Conservation (phyloP, 2,113 vertebrate species). For the Microcebus murinus region DNA sequence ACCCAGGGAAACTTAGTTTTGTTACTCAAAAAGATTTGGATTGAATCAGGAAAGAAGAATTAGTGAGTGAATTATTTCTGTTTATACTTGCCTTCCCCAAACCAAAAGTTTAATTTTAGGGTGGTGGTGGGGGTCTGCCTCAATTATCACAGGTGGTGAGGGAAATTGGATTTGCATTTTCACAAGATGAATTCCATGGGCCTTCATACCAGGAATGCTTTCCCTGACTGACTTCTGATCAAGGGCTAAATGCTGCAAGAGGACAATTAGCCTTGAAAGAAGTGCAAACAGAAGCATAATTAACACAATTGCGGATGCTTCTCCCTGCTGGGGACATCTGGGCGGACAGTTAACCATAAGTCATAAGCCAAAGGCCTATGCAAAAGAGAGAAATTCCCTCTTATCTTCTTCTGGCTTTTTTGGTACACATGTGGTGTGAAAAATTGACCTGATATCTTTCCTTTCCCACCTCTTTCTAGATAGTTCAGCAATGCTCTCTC, state of each 20-base stretch:
- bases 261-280: constrained; percentile 51
- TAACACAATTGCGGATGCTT: neutral
- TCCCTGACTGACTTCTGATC: neutral
- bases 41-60: neutral
- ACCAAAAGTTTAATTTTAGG: neutral
- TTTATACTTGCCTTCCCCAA: neutral
- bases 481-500: neutral
- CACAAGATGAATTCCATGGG: neutral
- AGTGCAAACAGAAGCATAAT: neutral
- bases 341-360: neutral
- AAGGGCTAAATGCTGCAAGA: neutral
- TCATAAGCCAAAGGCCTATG: neutral
- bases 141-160: neutral
- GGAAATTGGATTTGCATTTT: constrained; percentile 13
- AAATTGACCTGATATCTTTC: neutral
- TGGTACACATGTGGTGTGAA: accelerated
- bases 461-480: neutral
- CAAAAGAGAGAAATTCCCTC: no score
- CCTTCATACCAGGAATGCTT: constrained; percentile 9
- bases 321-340: constrained; percentile 52
- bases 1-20: neutral
- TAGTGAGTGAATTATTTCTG: neutral
- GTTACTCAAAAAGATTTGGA: neutral
- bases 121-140: neutral
- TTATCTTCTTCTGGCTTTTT: no score